Conservation (phyloP, 2,888 invertebrate genomes). For the Germaria angustata region DNA sequence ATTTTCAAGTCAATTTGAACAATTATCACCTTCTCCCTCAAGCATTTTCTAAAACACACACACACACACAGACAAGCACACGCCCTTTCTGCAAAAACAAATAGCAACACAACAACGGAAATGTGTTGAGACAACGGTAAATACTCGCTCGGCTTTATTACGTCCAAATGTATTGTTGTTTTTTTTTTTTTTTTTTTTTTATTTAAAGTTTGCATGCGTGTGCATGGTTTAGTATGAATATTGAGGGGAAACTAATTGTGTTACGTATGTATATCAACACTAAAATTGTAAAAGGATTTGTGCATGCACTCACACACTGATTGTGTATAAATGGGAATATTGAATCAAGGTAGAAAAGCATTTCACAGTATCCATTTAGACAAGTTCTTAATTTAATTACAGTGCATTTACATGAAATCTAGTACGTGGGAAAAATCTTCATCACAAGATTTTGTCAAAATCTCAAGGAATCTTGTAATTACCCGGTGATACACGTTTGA, state of each 20-base stretch:
- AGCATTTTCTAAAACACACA: too few relatives aligned
- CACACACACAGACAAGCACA: background rate
- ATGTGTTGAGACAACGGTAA: background rate
- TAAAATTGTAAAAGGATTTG: too few relatives aligned
- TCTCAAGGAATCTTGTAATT: too few relatives aligned
- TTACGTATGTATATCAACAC: background rate
- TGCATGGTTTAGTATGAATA: background rate
- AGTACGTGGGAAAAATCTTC: too few relatives aligned
- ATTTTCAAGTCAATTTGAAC: conserved; percentile 6
- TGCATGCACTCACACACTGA: too few relatives aligned
- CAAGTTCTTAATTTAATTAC: too few relatives aligned
- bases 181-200: background rate
- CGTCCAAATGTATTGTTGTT: background rate
- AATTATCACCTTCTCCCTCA: background rate
- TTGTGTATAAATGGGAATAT: too few relatives aligned
- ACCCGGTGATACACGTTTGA: too few relatives aligned
- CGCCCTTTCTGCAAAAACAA: background rate
- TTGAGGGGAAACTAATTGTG: background rate
- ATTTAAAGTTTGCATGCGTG: background rate
- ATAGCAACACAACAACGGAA: background rate
- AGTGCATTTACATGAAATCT: too few relatives aligned
- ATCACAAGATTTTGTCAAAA: too few relatives aligned
- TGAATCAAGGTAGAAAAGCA: too few relatives aligned
- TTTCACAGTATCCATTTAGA: too few relatives aligned
- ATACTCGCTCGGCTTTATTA: background rate